Evolutionary conservation across 2,888 invertebrate genomes (phyloP), one percentile per base, ranked within the genome.

Genomic region (Dolichopus griseipennis): DNA sequence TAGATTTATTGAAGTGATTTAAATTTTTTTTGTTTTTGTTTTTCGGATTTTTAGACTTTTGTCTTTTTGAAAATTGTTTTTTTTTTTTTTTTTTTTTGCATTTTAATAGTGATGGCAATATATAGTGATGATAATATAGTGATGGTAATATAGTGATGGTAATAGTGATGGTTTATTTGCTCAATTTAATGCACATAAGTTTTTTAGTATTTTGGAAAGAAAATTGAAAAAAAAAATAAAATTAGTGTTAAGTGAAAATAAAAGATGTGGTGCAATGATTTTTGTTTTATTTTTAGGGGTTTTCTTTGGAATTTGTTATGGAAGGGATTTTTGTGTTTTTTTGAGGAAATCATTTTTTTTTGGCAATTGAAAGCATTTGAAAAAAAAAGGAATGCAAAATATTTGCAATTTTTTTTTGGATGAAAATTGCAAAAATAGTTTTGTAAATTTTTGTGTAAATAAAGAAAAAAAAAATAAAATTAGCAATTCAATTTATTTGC

Each of bases 1-100:
- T 52, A 52, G 52, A 52, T 52, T 52, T 52, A 52, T 52, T 52
- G 52, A n/a, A 52, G 52, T 18, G 52, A 52, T 52, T 52, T 52
- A 52, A 12, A 52, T 52, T 52, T 52, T 52, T 43, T 10, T 43
- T 43, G n/a, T n/a, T 43, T 43, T 43, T 10, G 43, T 7, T 43
- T 43, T 43, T 37, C 8, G 37, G 27, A 27, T 5, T 27, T n/a
- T 6, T 52, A 18, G 52, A 52, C n/a, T 52, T 52, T 52, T 52
- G 15, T 12, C 15, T 52, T 52, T 52, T 52, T 52, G 15, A 18
- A 9, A 12, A n/a, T 18, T 18, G 18, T n/a, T 52, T 52, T 52
- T 52, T 15, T 41, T 52, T 52, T 52, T 7, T 52, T n/a, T 52
- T 15, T n/a, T 18, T 52, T 52, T 18, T 12, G 37, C n/a, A n/a